Conservation (phyloP, 2,113 vertebrate genomes). For the Agelaius phoeniceus region DNA sequence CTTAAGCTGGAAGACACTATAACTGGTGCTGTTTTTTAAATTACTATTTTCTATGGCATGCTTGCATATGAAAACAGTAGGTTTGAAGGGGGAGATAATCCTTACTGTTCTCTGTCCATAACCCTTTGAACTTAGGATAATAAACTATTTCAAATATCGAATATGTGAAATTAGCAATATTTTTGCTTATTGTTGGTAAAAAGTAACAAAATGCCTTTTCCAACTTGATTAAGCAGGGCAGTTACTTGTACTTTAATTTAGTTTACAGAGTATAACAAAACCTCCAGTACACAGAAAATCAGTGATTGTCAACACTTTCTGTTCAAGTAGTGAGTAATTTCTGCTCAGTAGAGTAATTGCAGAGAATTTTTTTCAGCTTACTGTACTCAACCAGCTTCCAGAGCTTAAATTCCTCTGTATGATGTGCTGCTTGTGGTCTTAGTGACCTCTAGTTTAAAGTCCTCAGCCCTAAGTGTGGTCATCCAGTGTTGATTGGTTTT, state of each 20-base stretch:
- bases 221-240: neutral
- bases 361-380: neutral
- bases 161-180: neutral
- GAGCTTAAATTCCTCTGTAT: neutral
- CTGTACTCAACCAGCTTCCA: neutral
- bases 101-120: neutral
- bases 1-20: conserved; percentile 46
- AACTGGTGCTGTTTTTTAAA: neutral
- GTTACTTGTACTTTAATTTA: neutral
- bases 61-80: neutral
- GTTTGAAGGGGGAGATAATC: neutral
- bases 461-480: conserved; percentile 18
- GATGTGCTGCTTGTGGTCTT: neutral
- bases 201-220: neutral
- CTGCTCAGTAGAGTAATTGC: neutral
- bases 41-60: neutral
- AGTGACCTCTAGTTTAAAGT: neutral
- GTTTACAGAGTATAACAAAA: neutral
- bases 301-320: neutral
- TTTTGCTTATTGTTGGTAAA: neutral
- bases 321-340: neutral
- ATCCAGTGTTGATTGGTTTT: conserved; percentile 29
- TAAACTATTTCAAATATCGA: neutral
- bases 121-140: neutral
- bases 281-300: neutral